Percentiles rank a stretch among this genome's conserved stretches.
These are phyloP conservation scores for Amphiduros pacificus DNA, from an alignment of 2,888 invertebrate genomes.

Conservation along the genomic window DNA sequence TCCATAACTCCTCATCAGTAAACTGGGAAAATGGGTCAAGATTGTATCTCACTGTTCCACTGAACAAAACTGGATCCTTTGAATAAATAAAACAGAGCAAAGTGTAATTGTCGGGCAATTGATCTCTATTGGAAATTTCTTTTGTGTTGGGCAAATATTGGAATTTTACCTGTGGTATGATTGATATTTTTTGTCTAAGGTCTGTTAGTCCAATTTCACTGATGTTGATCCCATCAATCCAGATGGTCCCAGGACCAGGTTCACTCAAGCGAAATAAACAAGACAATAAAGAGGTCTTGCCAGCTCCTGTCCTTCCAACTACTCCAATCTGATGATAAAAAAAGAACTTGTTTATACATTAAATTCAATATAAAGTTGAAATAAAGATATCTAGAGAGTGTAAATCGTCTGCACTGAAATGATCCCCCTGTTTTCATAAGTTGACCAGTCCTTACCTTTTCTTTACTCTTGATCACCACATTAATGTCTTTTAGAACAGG, in stretches of 20 bases:
- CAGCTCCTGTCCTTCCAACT: neutral
- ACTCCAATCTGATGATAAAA: too few relatives aligned
- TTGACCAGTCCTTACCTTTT: neutral
- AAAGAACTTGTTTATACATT: too few relatives aligned
- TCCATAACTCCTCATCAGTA: slow-evolving; percentile 12
- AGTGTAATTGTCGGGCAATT: too few relatives aligned
- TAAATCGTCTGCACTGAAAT: too few relatives aligned
- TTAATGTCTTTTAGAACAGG: neutral
- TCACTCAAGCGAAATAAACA: neutral
- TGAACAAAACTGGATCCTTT: slow-evolving; percentile 19
- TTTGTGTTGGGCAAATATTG: too few relatives aligned
- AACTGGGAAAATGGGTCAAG: slow-evolving; percentile 13
- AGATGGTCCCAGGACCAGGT: neutral
- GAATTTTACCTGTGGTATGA: neutral
- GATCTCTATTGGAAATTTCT: too few relatives aligned
- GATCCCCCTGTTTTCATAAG: neutral
- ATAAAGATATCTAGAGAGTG: too few relatives aligned
- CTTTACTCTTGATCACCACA: neutral
- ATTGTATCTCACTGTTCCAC: slow-evolving; percentile 11
- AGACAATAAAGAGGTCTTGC: neutral
- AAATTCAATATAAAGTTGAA: too few relatives aligned
- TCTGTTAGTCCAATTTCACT: neutral
- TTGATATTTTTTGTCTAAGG: neutral
- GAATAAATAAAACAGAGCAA: too few relatives aligned
- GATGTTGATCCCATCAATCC: neutral